These are phyloP conservation scores for Acleris laterana DNA, from an alignment of 2,888 invertebrate species.

Conservation along the genomic window DNA sequence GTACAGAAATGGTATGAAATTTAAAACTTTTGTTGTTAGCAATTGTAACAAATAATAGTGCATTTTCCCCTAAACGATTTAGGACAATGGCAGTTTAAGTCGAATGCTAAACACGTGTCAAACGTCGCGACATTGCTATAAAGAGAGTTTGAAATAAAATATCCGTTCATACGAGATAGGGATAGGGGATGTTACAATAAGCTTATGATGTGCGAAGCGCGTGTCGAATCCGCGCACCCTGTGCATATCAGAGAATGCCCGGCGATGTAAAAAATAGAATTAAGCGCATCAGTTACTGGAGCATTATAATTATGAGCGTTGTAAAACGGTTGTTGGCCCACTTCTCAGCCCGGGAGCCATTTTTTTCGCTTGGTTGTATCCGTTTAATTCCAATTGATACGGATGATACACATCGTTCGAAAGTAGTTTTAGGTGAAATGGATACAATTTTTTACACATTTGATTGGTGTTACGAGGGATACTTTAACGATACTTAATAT, in stretches of 20 bases:
- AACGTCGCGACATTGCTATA: slow-evolving; percentile 71
- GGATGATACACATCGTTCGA: slow-evolving; percentile 19
- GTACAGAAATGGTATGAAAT: slow-evolving; percentile 35
- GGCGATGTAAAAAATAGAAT: slow-evolving; percentile 75
- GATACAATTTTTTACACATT: not conserved
- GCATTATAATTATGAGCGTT: slow-evolving; percentile 71
- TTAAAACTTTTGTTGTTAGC: slow-evolving; percentile 34
- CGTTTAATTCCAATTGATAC: slow-evolving; percentile 39
- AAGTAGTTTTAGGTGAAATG: slow-evolving; percentile 20
- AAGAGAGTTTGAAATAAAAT: slow-evolving; percentile 71
- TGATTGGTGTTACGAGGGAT: no score
- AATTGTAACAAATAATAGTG: slow-evolving; percentile 46
- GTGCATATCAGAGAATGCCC: slow-evolving; percentile 57
- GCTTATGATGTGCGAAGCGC: slow-evolving; percentile 61
- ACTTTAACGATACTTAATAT: no score
- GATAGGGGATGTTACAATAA: slow-evolving; percentile 58
- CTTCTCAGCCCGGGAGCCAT: slow-evolving; percentile 13
- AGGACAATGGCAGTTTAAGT: slow-evolving; percentile 73
- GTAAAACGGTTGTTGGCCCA: slow-evolving; percentile 60
- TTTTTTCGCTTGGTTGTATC: slow-evolving; percentile 39
- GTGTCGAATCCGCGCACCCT: slow-evolving; percentile 70
- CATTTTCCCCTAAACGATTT: slow-evolving; percentile 66
- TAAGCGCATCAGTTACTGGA: slow-evolving; percentile 65
- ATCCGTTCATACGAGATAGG: slow-evolving; percentile 70
- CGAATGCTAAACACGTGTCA: slow-evolving; percentile 81